Evolutionary conservation across 2,797 vertebrate genomes (phyloP), one percentile per base, ranked within the genome.

Genomic region (Chaetodon trifasciatus): DNA sequence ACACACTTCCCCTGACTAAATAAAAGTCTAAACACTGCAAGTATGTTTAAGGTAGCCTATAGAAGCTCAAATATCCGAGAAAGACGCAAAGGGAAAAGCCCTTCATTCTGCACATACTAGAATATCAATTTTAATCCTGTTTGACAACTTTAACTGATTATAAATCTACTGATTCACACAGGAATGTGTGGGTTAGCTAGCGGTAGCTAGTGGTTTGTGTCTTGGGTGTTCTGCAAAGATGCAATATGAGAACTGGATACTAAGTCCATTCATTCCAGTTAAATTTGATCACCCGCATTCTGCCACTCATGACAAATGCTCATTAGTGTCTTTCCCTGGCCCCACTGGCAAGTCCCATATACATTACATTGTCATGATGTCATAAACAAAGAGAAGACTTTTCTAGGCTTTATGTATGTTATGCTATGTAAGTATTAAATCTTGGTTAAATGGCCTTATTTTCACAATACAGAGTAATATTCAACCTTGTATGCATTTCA

Each of bases 121-220:
- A 37, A 65, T 40, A 63, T 88, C 49, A 44, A 61, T 66, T 77
- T 78, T 75, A 80, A 89, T 86, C 21, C 58, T 84, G 83, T 84
- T 84, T 86, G 84, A 88, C 81, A 90, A 70, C 70, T 70, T 49
- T 64, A 84, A 74, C 78, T 70, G 56, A 78, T 90, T 88, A 85
- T 82, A 87, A 84, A 88, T 84, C 80, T 78, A 79, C 62, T 70
- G 70, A 86, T 77, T 88, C 71, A 71, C 67, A 6, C 72, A 86
- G 76, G 83, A 86, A 88, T 85, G 79, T 78, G 73, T 46, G 67
- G 72, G 53, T 52, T 46, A 76, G 78, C 42, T n/a, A 8, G 47
- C 46, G 63, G 64, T 57, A 74, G 81, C 71, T 65, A 8, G 67
- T 74, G 81, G 74, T 79, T 84, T 83, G 70, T 73, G 58, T 53